Evolutionary conservation across 2,888 invertebrate genomes (phyloP).

Genomic region (Chymomyza amoena): DNA sequence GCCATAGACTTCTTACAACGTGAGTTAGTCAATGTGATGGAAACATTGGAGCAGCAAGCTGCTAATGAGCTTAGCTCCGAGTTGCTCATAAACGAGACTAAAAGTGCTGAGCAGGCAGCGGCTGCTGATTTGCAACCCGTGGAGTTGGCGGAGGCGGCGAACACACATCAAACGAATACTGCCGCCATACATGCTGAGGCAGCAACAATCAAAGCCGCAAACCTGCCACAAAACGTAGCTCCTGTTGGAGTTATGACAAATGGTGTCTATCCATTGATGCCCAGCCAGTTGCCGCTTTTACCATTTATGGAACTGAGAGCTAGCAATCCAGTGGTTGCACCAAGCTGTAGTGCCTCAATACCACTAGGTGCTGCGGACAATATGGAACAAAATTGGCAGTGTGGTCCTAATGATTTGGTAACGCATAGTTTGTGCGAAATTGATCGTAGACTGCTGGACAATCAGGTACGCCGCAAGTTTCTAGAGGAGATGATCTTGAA

Average conservation of each 20-base stretch:
- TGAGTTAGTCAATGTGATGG: constrained; percentile 72
- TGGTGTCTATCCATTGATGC: not conserved
- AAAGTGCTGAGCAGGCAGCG: constrained; percentile 44
- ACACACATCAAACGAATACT: not conserved
- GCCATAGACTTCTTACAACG: constrained; percentile 73
- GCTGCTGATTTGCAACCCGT: constrained; percentile 31
- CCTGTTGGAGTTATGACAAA: too few species aligned
- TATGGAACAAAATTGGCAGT: constrained; percentile 45
- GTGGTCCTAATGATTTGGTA: constrained; percentile 61
- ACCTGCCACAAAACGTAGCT: not conserved
- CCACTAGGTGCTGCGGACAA: constrained; percentile 24
- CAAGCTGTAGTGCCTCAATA: not conserved
- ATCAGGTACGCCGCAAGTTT: constrained; percentile 75
- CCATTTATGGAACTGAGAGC: not conserved
- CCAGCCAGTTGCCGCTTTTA: not conserved
- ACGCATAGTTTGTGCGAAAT: constrained; percentile 71
- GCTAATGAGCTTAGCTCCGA: constrained; percentile 37
- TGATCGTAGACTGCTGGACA: constrained; percentile 74
- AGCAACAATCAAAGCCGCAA: constrained; percentile 26
- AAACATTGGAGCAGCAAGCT: constrained; percentile 53
- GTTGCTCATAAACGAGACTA: constrained; percentile 3
- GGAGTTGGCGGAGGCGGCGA: not conserved
- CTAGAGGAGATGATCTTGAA: constrained; percentile 77
- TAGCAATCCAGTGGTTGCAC: not conserved
- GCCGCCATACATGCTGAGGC: constrained; percentile 16